Evolutionary conservation across 2,888 invertebrate genomes (phyloP).

Genomic region (Campoplex nolae): DNA sequence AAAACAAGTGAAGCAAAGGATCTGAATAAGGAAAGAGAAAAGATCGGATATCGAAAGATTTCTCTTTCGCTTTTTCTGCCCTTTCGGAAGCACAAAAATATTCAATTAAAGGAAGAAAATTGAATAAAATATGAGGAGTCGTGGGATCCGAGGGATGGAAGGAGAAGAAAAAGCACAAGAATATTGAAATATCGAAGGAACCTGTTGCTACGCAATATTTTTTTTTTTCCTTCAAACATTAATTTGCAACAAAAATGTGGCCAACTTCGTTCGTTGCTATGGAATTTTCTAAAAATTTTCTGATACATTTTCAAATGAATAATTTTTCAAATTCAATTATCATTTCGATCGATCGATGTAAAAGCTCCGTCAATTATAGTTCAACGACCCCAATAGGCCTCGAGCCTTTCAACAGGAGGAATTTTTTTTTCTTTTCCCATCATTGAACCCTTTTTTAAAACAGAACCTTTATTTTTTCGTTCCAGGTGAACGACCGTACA

Average conservation of each 20-base stretch:
- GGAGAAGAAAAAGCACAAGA: slow-evolving; percentile 2
- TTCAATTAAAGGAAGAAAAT: slow-evolving; percentile 75
- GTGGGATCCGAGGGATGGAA: slow-evolving; percentile 9
- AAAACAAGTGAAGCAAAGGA: neutral
- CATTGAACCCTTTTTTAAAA: slow-evolving; percentile 51
- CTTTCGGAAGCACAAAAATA: slow-evolving; percentile 73
- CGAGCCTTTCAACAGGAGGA: neutral
- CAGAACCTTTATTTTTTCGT: slow-evolving; percentile 72
- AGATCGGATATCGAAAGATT: slow-evolving; percentile 53
- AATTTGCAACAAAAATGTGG: neutral
- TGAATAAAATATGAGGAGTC: slow-evolving; percentile 83
- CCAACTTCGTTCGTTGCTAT: neutral
- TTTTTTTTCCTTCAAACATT: slow-evolving; percentile 10
- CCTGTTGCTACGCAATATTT: slow-evolving; percentile 39
- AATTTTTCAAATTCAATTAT: neutral
- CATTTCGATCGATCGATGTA: neutral
- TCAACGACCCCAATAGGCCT: neutral
- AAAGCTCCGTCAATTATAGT: slow-evolving; percentile 15
- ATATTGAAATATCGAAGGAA: slow-evolving; percentile 2
- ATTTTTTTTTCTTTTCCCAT: slow-evolving; percentile 24
- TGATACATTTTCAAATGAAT: neutral
- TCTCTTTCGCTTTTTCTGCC: slow-evolving; percentile 60
- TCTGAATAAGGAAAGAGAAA: slow-evolving; percentile 3
- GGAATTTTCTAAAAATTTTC: neutral
- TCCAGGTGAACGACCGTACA: slow-evolving; percentile 98